A percentile compares a stretch with the other conserved stretches of the same genome.
Conservation (phyloP, 1,140 invertebrate genomes). For the Plectrocnemia conspersa region DNA sequence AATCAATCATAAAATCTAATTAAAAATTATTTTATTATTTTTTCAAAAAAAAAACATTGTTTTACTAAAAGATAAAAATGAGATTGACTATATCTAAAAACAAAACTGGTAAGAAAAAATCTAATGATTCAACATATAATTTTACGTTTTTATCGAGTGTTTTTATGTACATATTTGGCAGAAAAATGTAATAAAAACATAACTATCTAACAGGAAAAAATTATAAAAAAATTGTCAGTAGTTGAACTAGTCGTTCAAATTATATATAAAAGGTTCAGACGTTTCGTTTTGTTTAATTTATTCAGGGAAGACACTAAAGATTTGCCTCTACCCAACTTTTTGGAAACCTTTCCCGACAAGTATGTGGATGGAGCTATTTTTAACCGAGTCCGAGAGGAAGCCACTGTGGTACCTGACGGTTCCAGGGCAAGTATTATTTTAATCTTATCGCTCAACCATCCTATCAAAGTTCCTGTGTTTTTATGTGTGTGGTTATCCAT, state of each 20-base stretch:
- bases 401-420: slow-evolving; percentile 58
- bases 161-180: background rate
- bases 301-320: slow-evolving; percentile 63
- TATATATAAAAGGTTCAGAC: background rate
- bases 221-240: too few relatives aligned
- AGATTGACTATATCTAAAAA: too few relatives aligned
- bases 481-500: too few relatives aligned
- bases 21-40: too few relatives aligned
- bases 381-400: slow-evolving; percentile 60
- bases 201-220: background rate
- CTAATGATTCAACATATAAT: background rate
- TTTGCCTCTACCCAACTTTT: slow-evolving; percentile 63
- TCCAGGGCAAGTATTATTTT: slow-evolving; percentile 56
- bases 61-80: too few relatives aligned
- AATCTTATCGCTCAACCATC: too few relatives aligned
- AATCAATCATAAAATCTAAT: too few relatives aligned
- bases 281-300: slow-evolving; percentile 2
- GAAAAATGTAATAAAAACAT: background rate
- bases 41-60: too few relatives aligned
- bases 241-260: too few relatives aligned
- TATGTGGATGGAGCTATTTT: slow-evolving; percentile 71
- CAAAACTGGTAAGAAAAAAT: too few relatives aligned
- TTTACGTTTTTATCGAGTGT: background rate
- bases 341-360: slow-evolving; percentile 72
- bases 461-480: too few relatives aligned